A percentile compares a stretch with the other conserved stretches of the same genome.
phyloP scores from a whole-genome alignment of 2,797 vertebrate genomes.

The Sebastes wilsoni region DNA sequence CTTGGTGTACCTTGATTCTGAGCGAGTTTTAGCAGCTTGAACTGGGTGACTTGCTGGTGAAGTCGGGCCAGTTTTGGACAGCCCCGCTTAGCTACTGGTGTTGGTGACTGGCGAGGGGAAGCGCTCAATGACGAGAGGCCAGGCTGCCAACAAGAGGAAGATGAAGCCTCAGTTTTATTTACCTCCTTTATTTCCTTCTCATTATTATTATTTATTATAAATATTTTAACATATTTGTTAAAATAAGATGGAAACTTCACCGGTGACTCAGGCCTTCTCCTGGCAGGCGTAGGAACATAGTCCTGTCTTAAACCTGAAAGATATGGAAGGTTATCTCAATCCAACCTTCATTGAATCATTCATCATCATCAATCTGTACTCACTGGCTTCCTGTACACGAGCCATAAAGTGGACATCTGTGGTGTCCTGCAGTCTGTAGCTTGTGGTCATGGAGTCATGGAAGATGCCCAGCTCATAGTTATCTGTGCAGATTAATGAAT shows the following conservation, averaged over 20 bases:
- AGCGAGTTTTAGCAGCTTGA: slow-evolving; percentile 82
- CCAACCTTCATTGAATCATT: not conserved
- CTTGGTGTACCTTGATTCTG: slow-evolving; percentile 78
- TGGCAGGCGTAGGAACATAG: slow-evolving; percentile 38
- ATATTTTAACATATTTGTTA: not conserved
- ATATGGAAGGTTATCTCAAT: not conserved
- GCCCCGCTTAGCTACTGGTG: slow-evolving; percentile 3
- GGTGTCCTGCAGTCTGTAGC: slow-evolving; percentile 83
- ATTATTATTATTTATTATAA: too few species aligned
- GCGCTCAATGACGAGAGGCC: not conserved
- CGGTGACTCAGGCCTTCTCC: slow-evolving; percentile 17
- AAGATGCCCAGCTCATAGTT: slow-evolving; percentile 68
- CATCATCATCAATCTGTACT: slow-evolving; percentile 36
- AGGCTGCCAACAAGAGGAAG: slow-evolving; percentile 4
- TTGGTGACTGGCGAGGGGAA: not conserved
- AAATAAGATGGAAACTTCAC: not conserved
- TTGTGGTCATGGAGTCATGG: slow-evolving; percentile 76
- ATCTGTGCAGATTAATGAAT: slow-evolving; percentile 73
- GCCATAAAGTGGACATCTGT: slow-evolving; percentile 88
- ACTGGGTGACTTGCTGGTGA: slow-evolving; percentile 78
- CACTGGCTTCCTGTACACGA: slow-evolving; percentile 86
- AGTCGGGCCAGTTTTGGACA: slow-evolving; percentile 76
- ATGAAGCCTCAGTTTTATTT: not conserved
- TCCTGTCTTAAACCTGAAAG: slow-evolving; percentile 73
- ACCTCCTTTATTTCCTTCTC: not conserved